phyloP scores from a whole-genome alignment of 2,888 invertebrate genomes.

The Neoaliturus tenellus region DNA sequence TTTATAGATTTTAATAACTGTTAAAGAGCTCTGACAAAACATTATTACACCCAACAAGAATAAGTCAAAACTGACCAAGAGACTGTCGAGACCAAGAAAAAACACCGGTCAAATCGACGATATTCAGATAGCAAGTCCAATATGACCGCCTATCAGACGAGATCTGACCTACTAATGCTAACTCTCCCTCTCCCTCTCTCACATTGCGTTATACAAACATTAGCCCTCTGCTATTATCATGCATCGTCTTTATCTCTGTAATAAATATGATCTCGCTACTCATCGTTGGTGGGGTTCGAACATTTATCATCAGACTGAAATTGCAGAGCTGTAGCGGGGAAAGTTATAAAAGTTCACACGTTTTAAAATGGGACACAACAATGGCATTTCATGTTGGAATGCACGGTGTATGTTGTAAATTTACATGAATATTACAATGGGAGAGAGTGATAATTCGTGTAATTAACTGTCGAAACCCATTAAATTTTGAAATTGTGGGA shows the following conservation, averaged over 20 bases:
- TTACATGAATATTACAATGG: too few species aligned
- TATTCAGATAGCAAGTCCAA: not conserved
- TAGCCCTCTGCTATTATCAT: not conserved
- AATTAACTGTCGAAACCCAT: too few species aligned
- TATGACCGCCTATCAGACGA: not conserved
- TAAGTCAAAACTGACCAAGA: constrained; percentile 14
- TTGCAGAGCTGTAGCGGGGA: not conserved
- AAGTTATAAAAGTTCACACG: too few species aligned
- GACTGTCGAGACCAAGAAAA: too few species aligned
- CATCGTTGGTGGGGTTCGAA: not conserved
- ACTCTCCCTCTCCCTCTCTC: not conserved
- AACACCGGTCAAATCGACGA: too few species aligned
- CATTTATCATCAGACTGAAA: not conserved
- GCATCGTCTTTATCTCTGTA: not conserved
- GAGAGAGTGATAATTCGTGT: too few species aligned
- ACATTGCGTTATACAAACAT: constrained; percentile 29
- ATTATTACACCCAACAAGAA: not conserved
- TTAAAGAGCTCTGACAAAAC: too few species aligned
- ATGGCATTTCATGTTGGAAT: too few species aligned
- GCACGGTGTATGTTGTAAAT: too few species aligned
- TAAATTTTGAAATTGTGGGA: too few species aligned
- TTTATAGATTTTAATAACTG: too few species aligned
- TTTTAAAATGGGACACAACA: too few species aligned
- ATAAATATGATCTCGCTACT: not conserved
- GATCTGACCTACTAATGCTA: not conserved